A percentile compares a stretch with the other conserved stretches of the same genome.
These are phyloP conservation scores for Ataeniobius toweri DNA, from an alignment of 2,797 vertebrate species.

Conservation along the genomic window DNA sequence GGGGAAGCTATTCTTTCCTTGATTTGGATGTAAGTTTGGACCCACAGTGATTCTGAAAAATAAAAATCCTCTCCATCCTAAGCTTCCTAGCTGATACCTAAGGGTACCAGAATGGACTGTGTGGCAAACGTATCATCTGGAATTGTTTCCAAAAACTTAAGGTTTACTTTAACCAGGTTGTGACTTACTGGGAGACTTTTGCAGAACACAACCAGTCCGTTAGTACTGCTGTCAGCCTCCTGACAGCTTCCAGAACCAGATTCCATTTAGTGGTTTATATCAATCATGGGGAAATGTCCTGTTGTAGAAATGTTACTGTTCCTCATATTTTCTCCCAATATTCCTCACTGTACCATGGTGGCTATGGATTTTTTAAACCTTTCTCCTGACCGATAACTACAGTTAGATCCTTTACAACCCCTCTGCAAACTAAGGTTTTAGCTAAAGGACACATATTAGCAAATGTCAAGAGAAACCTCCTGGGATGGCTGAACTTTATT, in stretches of 20 bases:
- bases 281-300: background rate
- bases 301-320: background rate
- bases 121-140: background rate
- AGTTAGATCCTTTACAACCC: background rate
- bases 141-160: background rate
- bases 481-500: background rate
- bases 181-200: background rate
- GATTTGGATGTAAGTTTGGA: too few relatives aligned
- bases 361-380: background rate
- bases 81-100: background rate
- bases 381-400: background rate
- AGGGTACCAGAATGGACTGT: background rate
- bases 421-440: background rate
- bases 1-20: background rate
- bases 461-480: background rate
- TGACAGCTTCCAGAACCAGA: background rate
- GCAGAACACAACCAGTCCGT: background rate
- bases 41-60: background rate
- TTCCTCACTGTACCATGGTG: background rate
- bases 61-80: background rate
- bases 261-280: background rate
- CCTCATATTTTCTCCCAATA: background rate
- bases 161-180: background rate
- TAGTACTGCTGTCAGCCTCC: background rate
- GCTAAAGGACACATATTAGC: background rate